These are phyloP conservation scores for Camponotus fellah DNA, from an alignment of 2,888 invertebrate species.

Conservation along the genomic window DNA sequence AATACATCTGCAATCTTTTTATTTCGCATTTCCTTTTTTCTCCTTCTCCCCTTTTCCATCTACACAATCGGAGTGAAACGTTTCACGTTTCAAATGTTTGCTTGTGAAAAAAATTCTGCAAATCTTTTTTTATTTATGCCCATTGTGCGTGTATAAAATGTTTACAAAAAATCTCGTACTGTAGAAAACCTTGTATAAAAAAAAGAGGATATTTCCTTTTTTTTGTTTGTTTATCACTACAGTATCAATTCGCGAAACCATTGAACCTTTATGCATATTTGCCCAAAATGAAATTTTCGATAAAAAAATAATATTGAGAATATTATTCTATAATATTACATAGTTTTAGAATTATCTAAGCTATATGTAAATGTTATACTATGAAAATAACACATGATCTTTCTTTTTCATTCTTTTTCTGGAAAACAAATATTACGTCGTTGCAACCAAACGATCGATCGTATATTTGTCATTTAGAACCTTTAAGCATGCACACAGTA, in stretches of 20 bases:
- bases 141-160: constrained; percentile 19
- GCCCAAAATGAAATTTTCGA: background rate
- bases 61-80: constrained; percentile 32
- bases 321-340: background rate
- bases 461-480: background rate
- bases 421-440: background rate
- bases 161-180: constrained; percentile 11
- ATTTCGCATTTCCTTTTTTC: constrained; percentile 26
- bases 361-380: background rate
- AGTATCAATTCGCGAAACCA: constrained; percentile 24
- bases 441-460: background rate
- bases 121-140: constrained; percentile 48
- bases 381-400: background rate
- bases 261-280: background rate
- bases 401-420: background rate
- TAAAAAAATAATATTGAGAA: background rate
- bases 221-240: constrained; percentile 2
- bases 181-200: constrained; percentile 2
- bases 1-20: constrained; percentile 41
- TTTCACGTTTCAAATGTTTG: constrained; percentile 46
- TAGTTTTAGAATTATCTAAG: background rate
- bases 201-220: background rate
- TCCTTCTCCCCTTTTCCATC: background rate
- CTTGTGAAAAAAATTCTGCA: constrained; percentile 30
- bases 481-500: background rate